Evolutionary conservation across 2,888 invertebrate species (phyloP).

Genomic region (Tinea semifulvella): DNA sequence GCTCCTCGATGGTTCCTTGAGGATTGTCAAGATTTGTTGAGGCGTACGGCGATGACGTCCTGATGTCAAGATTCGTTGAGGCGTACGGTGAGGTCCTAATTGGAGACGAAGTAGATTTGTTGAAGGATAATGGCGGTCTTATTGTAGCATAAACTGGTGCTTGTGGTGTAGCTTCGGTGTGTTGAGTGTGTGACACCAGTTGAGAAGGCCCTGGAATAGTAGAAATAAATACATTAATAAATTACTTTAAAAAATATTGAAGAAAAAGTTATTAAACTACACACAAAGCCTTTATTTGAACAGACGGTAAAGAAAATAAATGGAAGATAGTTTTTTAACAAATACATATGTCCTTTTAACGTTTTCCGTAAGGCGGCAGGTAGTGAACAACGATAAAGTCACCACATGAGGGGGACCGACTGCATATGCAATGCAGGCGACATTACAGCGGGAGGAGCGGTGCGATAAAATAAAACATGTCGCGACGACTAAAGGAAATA

Average conservation of each 20-base stretch:
- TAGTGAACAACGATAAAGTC: conserved; percentile 35
- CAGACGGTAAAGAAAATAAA: background rate
- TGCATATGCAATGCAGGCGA: conserved; percentile 28
- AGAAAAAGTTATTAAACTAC: background rate
- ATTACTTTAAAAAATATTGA: background rate
- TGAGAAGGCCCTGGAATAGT: conserved; percentile 57
- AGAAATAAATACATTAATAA: background rate
- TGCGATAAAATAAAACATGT: conserved; percentile 36
- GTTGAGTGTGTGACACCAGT: conserved; percentile 41
- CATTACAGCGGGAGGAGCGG: conserved; percentile 17
- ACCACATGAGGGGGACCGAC: conserved; percentile 10
- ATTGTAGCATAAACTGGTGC: conserved; percentile 57
- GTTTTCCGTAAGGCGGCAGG: conserved; percentile 27
- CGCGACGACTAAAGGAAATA: conserved; percentile 32
- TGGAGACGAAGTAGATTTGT: conserved; percentile 32
- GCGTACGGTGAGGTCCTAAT: conserved; percentile 40
- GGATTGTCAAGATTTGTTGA: conserved; percentile 41
- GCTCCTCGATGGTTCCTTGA: conserved; percentile 31
- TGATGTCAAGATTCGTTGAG: conserved; percentile 40
- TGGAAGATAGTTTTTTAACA: background rate
- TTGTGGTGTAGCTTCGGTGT: conserved; percentile 43
- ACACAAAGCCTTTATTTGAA: background rate
- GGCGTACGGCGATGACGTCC: conserved; percentile 22
- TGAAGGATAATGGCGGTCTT: conserved; percentile 39
- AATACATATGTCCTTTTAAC: conserved; percentile 23